phyloP scores from a whole-genome alignment of 2,888 invertebrate species.

The Trissolcus brochymenae region DNA sequence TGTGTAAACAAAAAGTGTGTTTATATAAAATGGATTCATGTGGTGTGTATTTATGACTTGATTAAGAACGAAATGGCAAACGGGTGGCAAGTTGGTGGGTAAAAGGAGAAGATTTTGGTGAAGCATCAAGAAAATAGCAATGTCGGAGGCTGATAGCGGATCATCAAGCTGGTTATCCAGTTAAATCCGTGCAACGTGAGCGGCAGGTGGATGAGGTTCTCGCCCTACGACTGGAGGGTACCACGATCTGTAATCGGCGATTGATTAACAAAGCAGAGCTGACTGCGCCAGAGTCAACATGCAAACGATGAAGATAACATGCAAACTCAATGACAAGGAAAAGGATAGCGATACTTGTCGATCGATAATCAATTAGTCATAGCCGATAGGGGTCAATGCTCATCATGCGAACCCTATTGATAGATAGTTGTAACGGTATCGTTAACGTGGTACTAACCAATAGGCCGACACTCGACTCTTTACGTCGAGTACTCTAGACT shows the following conservation, averaged over 20 bases:
- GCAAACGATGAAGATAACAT: slow-evolving; percentile 4
- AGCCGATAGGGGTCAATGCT: slow-evolving; percentile 1
- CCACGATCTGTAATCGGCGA: slow-evolving; percentile 7
- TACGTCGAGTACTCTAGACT: too few species aligned
- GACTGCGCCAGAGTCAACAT: slow-evolving; percentile 5
- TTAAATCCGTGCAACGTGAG: slow-evolving; percentile 5
- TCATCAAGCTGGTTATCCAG: not conserved
- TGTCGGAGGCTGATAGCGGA: not conserved
- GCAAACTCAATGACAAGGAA: not conserved
- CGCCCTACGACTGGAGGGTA: slow-evolving; percentile 1
- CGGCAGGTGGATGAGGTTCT: slow-evolving; percentile 5
- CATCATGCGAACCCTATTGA: not conserved
- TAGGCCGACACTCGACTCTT: not conserved
- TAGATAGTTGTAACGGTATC: slow-evolving; percentile 3
- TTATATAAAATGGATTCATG: too few species aligned
- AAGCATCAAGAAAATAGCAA: not conserved
- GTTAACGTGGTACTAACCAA: not conserved
- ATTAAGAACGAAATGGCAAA: too few species aligned
- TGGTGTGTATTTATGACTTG: too few species aligned
- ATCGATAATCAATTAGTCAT: slow-evolving; percentile 6
- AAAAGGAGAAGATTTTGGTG: not conserved
- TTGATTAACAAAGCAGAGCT: slow-evolving; percentile 7
- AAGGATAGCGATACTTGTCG: slow-evolving; percentile 1
- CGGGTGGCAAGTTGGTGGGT: too few species aligned
- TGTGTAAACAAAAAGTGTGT: too few species aligned